Percentiles rank a stretch among this genome's conserved stretches.
Conservation (phyloP, 2,888 invertebrate genomes). For the Drosophila merina region DNA sequence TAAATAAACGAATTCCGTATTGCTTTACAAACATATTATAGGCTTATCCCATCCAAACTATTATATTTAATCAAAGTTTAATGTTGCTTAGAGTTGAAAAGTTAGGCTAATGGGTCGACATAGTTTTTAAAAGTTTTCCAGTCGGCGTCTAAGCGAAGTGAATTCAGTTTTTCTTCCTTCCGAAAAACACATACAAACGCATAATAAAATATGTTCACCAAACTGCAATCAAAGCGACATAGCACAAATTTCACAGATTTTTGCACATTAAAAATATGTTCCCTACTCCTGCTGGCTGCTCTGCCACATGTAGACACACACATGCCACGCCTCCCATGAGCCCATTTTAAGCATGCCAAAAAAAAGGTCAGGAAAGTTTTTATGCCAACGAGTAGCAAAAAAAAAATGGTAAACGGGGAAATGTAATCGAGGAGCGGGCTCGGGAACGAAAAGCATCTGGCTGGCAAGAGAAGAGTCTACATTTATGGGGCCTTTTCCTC, state of each 20-base stretch:
- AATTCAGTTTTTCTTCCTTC: slow-evolving; percentile 11
- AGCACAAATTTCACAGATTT: slow-evolving; percentile 68
- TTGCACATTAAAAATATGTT: slow-evolving; percentile 73
- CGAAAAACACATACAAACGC: slow-evolving; percentile 12
- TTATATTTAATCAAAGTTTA: neutral
- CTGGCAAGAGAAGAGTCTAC: slow-evolving; percentile 17
- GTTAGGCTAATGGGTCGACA: slow-evolving; percentile 8
- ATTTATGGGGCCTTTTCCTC: slow-evolving; percentile 13
- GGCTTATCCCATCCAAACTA: neutral
- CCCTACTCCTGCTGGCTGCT: slow-evolving; percentile 34
- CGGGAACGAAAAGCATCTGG: slow-evolving; percentile 13
- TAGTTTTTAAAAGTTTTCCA: slow-evolving; percentile 20
- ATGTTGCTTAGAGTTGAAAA: neutral
- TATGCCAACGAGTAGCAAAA: slow-evolving; percentile 30
- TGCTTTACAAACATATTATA: too few species aligned
- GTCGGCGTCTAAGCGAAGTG: slow-evolving; percentile 17
- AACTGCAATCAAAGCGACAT: slow-evolving; percentile 67
- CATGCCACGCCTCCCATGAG: slow-evolving; percentile 26
- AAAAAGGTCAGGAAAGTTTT: slow-evolving; percentile 48
- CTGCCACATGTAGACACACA: slow-evolving; percentile 20
- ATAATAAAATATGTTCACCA: slow-evolving; percentile 41
- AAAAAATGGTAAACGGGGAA: slow-evolving; percentile 16
- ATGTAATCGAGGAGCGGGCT: slow-evolving; percentile 9
- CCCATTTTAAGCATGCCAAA: slow-evolving; percentile 53
- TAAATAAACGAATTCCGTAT: too few species aligned